A percentile compares a stretch with the other conserved stretches of the same genome.
Evolutionary conservation across 2,888 invertebrate genomes (phyloP).

Genomic region (Vanessa cardui): DNA sequence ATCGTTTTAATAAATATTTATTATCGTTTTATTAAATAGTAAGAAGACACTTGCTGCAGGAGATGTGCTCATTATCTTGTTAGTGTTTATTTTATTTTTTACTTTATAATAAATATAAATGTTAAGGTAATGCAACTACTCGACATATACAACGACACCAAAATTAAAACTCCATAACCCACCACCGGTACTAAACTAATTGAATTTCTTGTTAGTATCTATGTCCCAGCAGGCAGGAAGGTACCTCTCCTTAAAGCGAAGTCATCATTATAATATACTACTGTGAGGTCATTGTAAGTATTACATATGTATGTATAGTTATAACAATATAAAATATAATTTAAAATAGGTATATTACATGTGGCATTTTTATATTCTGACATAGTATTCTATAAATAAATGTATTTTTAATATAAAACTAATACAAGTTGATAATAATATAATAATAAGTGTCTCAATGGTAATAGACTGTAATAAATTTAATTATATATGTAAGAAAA

Average conservation of each 20-base stretch:
- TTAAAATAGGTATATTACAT: slow-evolving; percentile 13
- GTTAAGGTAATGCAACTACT: slow-evolving; percentile 64
- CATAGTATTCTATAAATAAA: slow-evolving; percentile 9
- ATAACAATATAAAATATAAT: slow-evolving; percentile 25
- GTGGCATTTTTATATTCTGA: slow-evolving; percentile 27
- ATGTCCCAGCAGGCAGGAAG: slow-evolving; percentile 83
- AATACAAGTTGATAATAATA: slow-evolving; percentile 8
- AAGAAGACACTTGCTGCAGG: slow-evolving; percentile 28
- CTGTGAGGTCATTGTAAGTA: slow-evolving; percentile 36
- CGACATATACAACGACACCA: slow-evolving; percentile 54
- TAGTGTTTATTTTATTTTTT: slow-evolving; percentile 53
- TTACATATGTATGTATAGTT: slow-evolving; percentile 36
- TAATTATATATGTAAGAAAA: slow-evolving; percentile 3
- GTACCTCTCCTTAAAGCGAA: slow-evolving; percentile 82
- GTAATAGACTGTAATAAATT: not conserved
- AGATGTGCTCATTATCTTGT: slow-evolving; percentile 40
- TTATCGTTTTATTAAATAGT: slow-evolving; percentile 48
- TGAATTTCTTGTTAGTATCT: slow-evolving; percentile 72
- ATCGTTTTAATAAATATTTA: slow-evolving; percentile 61
- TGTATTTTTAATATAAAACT: slow-evolving; percentile 9
- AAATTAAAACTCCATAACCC: slow-evolving; percentile 58
- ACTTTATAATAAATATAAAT: slow-evolving; percentile 55
- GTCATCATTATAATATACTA: slow-evolving; percentile 69
- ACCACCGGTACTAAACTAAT: slow-evolving; percentile 68
- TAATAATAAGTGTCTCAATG: slow-evolving; percentile 2